A percentile compares a stretch with the other conserved stretches of the same genome.
These are phyloP conservation scores for Brienomyrus longianalis DNA, from an alignment of 2,113 vertebrate species.

Conservation along the genomic window DNA sequence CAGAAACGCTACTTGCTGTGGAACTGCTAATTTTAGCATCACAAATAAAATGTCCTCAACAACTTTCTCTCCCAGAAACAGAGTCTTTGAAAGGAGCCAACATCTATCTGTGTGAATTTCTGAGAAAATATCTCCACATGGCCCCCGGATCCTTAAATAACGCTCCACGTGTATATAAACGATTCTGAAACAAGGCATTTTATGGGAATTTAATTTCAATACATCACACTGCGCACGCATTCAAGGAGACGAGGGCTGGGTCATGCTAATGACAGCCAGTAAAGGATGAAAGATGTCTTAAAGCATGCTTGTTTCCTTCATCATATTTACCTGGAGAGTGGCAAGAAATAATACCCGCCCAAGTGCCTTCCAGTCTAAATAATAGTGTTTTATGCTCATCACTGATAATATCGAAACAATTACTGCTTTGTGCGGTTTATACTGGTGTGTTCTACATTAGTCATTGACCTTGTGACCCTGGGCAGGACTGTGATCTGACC, in stretches of 20 bases:
- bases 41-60: constrained; percentile 9
- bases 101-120: neutral
- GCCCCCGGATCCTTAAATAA: neutral
- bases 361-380: neutral
- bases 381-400: neutral
- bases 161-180: neutral
- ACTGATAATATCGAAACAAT: neutral
- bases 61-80: constrained; percentile 12
- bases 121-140: neutral
- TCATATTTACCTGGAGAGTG: neutral
- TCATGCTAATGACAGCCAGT: neutral
- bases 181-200: neutral
- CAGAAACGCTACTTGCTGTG: neutral
- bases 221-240: neutral
- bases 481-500: neutral
- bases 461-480: neutral
- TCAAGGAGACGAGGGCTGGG: neutral
- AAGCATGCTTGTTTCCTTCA: neutral
- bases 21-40: constrained; percentile 18
- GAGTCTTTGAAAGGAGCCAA: neutral
- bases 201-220: neutral
- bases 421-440: neutral
- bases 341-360: neutral
- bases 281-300: neutral
- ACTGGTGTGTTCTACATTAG: neutral